Evolutionary conservation across 1,140 invertebrate species (phyloP), one percentile per base, ranked within the genome.

Genomic region (Zaprionus tsacasi): DNA sequence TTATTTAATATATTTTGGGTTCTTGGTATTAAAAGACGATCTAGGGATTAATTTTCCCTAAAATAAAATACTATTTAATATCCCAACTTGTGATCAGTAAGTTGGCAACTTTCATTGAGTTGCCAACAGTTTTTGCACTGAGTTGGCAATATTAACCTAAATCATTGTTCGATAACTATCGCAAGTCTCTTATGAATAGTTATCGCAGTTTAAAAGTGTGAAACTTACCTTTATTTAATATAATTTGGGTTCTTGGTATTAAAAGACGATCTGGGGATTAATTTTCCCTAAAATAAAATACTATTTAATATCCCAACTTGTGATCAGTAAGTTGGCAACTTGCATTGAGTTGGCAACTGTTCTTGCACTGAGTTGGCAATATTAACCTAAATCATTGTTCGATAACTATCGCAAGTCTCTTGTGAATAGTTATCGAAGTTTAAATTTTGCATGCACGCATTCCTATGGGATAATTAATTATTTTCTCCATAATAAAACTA

Each of bases 91-190:
- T 13, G 36, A 45, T 45, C 43, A 17, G 6, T 61, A 45, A 17
- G 11, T 61, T 27, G 43, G 8, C 40, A 48, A 61, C 25, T 7
- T n/a, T n/a, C n/a, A n/a, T n/a, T n/a, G n/a, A 17, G 11, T 61
- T 27, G 43, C 4, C 40, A 48, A 61, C 25, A 3, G 17, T 13
- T 25, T 21, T 58, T 13, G 17, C 36, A 58, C 17, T 5, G 17
- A 5, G 11, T 50, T 50, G 45, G 17, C 17, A 50, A 25, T 25
- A 25, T 50, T 5, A 0, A 25, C 10, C 12, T 4, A 21, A 12
- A 50, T 50, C 17, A 3, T 12, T 50, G 15, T 1, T 12, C 45
- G 45, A 50, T 50, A 50, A 25, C 45, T 50, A 50, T 50, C 45
- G 10, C 45, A 25, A 6, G 45, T 17, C 2, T 15, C n/a, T 15